Conservation (phyloP, 23 tunicate genomes). For the Phallusia fumigata region DNA sequence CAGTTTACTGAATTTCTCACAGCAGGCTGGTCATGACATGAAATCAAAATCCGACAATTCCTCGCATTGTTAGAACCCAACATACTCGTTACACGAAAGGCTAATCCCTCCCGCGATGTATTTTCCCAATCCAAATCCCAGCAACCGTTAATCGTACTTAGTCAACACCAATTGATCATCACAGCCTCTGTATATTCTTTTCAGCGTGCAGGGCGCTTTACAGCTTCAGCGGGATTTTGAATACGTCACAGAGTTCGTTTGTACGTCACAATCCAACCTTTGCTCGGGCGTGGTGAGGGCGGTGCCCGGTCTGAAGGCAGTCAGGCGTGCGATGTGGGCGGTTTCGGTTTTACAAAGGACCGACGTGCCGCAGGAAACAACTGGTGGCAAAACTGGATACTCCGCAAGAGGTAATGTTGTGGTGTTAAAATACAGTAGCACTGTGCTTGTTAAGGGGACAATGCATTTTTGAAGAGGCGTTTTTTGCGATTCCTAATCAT, state of each 20-base stretch:
- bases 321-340: slow-evolving; percentile 55
- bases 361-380: slow-evolving; percentile 12
- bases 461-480: too few relatives aligned
- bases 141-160: too few relatives aligned
- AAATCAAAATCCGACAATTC: too few relatives aligned
- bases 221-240: slow-evolving; percentile 73
- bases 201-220: slow-evolving; percentile 77
- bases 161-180: neutral
- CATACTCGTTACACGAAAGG: too few relatives aligned
- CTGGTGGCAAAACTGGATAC: slow-evolving; percentile 14
- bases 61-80: too few relatives aligned
- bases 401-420: slow-evolving; percentile 17
- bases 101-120: too few relatives aligned
- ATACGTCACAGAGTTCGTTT: slow-evolving; percentile 42
- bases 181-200: neutral
- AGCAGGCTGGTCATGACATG: too few relatives aligned
- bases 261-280: slow-evolving; percentile 33
- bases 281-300: slow-evolving; percentile 38
- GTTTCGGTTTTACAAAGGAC: slow-evolving; percentile 49
- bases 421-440: neutral
- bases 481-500: too few relatives aligned
- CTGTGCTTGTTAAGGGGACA: too few relatives aligned
- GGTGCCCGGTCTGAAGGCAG: slow-evolving; percentile 37
- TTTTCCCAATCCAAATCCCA: too few relatives aligned
- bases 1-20: too few relatives aligned